These are phyloP conservation scores for Turritopsis rubra DNA, from an alignment of 30 jellyfish, hydroid and myxozoan species.

Conservation along the genomic window DNA sequence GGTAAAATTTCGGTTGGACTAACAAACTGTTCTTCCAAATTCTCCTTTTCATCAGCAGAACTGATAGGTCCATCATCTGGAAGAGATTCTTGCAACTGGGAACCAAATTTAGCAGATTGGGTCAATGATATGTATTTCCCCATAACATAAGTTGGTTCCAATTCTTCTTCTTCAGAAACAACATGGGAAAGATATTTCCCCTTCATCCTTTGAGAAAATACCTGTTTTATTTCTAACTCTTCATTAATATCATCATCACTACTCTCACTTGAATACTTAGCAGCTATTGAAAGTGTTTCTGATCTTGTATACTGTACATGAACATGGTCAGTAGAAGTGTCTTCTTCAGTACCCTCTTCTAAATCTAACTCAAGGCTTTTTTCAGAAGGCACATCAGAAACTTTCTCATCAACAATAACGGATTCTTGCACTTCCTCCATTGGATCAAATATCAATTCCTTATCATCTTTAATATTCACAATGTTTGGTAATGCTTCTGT, in stretches of 20 bases:
- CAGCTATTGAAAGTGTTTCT: neutral
- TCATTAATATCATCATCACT: neutral
- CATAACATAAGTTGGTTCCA: neutral
- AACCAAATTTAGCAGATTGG: neutral
- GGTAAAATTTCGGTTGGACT: neutral
- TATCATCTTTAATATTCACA: neutral
- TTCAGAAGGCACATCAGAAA: neutral
- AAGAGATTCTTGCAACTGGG: neutral
- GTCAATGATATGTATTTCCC: neutral
- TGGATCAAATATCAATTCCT: neutral
- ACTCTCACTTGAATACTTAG: neutral
- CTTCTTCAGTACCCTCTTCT: neutral
- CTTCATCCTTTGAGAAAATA: neutral
- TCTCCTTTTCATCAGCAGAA: neutral
- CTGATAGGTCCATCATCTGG: neutral
- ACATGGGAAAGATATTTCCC: constrained; percentile 3
- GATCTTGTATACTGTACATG: neutral
- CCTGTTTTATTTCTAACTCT: neutral
- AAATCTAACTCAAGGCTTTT: neutral
- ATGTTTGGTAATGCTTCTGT: neutral
- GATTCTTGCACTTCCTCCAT: neutral
- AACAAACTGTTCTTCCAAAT: neutral
- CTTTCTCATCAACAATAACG: neutral
- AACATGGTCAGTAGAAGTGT: neutral
- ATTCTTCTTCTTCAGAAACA: constrained; percentile 5